Conservation (phyloP, 2,888 invertebrate genomes). For the Caenorhabditis afra region DNA sequence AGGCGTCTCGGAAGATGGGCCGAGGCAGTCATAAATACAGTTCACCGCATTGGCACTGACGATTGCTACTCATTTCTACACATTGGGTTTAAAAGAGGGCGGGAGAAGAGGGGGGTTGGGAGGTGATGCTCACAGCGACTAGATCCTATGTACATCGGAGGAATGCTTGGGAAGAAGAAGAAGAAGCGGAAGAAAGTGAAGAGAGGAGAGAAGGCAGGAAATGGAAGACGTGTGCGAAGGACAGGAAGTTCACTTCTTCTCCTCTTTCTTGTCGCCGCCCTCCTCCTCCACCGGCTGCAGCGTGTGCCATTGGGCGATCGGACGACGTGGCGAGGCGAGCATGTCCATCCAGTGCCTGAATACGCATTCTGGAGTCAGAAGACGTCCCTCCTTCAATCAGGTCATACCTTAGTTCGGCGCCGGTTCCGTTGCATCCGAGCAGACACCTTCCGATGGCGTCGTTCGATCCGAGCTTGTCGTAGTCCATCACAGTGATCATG, state of each 20-base stretch:
- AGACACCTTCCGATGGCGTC: slow-evolving; percentile 98
- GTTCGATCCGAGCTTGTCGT: slow-evolving; percentile 96
- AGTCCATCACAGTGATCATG: slow-evolving; percentile 98
- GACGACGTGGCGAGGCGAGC: slow-evolving; percentile 98
- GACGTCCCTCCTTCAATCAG: not conserved
- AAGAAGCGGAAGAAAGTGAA: slow-evolving; percentile 2
- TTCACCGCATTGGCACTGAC: slow-evolving; percentile 55
- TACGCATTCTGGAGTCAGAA: not conserved
- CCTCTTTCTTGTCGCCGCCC: slow-evolving; percentile 70
- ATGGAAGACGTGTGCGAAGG: slow-evolving; percentile 9
- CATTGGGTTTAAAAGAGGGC: slow-evolving; percentile 7
- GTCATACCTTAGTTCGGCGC: slow-evolving; percentile 95
- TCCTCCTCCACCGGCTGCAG: slow-evolving; percentile 95
- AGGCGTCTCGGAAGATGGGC: not conserved
- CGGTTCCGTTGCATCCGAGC: slow-evolving; percentile 84
- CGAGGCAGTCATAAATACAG: slow-evolving; percentile 7
- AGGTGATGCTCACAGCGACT: slow-evolving; percentile 15
- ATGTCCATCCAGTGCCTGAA: slow-evolving; percentile 96
- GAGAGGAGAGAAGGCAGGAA: not conserved
- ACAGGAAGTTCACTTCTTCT: slow-evolving; percentile 56
- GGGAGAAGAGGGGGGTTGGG: not conserved
- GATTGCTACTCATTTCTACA: slow-evolving; percentile 54
- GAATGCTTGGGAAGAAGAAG: not conserved
- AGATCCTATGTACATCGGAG: slow-evolving; percentile 44
- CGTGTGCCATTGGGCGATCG: slow-evolving; percentile 99